Percentiles rank a stretch among this genome's conserved stretches.
phyloP scores from a whole-genome alignment of 2,113 vertebrate species.

The Misgurnus anguillicaudatus region DNA sequence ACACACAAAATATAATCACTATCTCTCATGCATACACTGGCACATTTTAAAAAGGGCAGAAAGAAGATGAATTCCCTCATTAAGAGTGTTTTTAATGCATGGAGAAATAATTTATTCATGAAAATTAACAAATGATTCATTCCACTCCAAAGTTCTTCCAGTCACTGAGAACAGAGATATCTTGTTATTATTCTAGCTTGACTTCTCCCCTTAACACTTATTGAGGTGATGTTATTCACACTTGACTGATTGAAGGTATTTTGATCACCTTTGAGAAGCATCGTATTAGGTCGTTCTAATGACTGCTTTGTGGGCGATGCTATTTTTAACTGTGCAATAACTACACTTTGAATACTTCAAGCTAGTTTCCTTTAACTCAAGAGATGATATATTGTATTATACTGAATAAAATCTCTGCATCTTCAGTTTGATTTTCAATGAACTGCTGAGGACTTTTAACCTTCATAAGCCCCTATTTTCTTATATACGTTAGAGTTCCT shows the following conservation, averaged over 20 bases:
- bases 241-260: constrained; percentile 64
- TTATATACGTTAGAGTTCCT: too few relatives aligned
- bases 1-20: not conserved
- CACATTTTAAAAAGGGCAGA: constrained; percentile 46
- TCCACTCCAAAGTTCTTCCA: constrained; percentile 59
- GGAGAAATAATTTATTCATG: constrained; percentile 75
- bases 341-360: not conserved
- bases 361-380: too few relatives aligned
- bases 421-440: too few relatives aligned
- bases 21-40: constrained; percentile 25
- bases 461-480: too few relatives aligned
- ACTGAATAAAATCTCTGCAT: too few relatives aligned
- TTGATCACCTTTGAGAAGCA: constrained; percentile 60
- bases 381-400: too few relatives aligned
- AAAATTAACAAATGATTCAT: constrained; percentile 70
- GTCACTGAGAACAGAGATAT: constrained; percentile 60
- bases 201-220: constrained; percentile 30
- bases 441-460: too few relatives aligned
- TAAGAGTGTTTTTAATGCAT: constrained; percentile 71
- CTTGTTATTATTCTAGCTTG: constrained; percentile 59
- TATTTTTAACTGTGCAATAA: constrained; percentile 37
- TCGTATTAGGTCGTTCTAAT: constrained; percentile 55
- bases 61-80: constrained; percentile 73
- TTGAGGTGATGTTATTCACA: constrained; percentile 53
- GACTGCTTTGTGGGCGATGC: constrained; percentile 52